A percentile compares a stretch with the other conserved stretches of the same genome.
Conservation (phyloP, 2,113 vertebrate genomes). For the Numida meleagris region DNA sequence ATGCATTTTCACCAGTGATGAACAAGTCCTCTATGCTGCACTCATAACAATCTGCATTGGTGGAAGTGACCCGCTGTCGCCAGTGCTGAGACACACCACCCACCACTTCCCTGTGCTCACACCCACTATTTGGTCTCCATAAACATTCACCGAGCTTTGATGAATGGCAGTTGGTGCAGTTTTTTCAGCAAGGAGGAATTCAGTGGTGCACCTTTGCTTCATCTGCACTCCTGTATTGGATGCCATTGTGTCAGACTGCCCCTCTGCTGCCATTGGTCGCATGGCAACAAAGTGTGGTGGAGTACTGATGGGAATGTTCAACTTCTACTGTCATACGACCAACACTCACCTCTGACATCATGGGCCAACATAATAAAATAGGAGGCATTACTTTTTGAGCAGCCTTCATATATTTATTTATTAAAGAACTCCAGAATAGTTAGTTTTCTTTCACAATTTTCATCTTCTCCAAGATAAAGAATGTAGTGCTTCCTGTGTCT, state of each 20-base stretch:
- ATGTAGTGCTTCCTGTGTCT: neutral
- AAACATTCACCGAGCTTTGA: neutral
- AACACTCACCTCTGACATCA: neutral
- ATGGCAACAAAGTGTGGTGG: too few relatives aligned
- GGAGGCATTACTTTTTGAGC: neutral
- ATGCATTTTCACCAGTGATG: neutral
- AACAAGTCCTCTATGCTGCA: neutral
- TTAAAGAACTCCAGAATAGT: neutral
- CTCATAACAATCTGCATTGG: neutral
- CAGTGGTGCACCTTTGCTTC: neutral
- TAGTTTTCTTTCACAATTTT: neutral
- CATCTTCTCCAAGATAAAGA: neutral
- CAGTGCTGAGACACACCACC: too few relatives aligned
- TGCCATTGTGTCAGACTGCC: too few relatives aligned
- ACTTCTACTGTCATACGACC: too few relatives aligned
- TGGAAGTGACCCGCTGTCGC: neutral
- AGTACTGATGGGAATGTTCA: too few relatives aligned
- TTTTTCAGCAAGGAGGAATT: neutral
- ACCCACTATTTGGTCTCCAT: neutral
- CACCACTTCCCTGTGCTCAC: neutral
- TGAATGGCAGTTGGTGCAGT: neutral
- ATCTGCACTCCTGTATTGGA: too few relatives aligned
- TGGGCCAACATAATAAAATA: too few relatives aligned
- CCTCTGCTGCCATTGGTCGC: too few relatives aligned
- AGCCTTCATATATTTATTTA: neutral